Evolutionary conservation across 2,797 vertebrate species (phyloP), one percentile per base, ranked within the genome.

Genomic region (Astyanax mexicanus): DNA sequence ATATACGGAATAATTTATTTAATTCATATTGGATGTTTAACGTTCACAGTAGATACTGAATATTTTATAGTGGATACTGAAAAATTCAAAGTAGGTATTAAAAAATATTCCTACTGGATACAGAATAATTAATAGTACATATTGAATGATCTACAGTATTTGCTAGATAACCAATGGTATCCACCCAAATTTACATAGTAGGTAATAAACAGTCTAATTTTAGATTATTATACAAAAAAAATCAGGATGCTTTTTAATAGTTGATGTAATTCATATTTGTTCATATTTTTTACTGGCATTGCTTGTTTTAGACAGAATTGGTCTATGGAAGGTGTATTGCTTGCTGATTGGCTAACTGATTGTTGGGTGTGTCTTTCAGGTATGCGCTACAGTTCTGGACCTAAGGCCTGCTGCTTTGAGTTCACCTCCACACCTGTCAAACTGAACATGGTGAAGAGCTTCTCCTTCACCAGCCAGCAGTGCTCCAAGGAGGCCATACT

Each of bases 391-490:
- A 64, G 45, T 6, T 51, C 37, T 25, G 81, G 80, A 4, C 89
- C 89, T 0, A 89, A 70, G 57, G 88, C 44, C 52, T 93, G 92
- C 87, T 93, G 92, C 83, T 88, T 84, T 13, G 3, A 21, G 0
- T 93, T 88, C 77, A 58, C 19, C 0, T 25, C 69, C 0, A 80
- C 38, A 1, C 42, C 38, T 0, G 4, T 92, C 10, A 44, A 62
- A 0, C 11, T 23, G n/a, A 40, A 6, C 0, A 75, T 0, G 52
- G 83, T 93, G 72, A 8, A 7, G 0, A 1, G 74, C 25, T 93
- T 92, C 82, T 15, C 0, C 38, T 80, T 0, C 78, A 93, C 91
- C 72, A 92, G 89, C 84, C 89, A 91, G 83, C 86, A 82, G 23
- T 93, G 92, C 87, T 0, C 84, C 32, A 87, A 71, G 0, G 1